phyloP scores from a whole-genome alignment of 2,797 vertebrate genomes.

The Urosaurus nigricauda region DNA sequence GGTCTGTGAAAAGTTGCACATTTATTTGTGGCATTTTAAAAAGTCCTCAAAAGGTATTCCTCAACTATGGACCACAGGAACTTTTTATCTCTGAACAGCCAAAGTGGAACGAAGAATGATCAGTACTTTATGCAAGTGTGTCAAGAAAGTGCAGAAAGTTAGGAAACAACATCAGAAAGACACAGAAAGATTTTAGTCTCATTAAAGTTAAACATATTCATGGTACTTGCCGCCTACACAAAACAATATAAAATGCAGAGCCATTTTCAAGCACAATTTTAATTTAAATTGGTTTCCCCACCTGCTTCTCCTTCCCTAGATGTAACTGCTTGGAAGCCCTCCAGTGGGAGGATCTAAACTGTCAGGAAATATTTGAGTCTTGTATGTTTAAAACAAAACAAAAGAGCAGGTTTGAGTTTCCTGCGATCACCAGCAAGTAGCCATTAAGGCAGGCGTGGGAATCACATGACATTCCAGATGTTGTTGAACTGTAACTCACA shows the following conservation, averaged over 20 bases:
- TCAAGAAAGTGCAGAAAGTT: conserved; percentile 10
- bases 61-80: neutral
- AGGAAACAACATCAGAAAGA: conserved; percentile 5
- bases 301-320: conserved; percentile 28
- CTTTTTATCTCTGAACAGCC: neutral
- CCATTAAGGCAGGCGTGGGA: neutral
- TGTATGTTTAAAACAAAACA: neutral
- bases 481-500: too few species aligned
- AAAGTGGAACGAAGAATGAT: neutral
- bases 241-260: conserved; percentile 8
- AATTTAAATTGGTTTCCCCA: conserved; percentile 23
- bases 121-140: neutral
- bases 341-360: neutral
- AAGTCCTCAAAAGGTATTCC: neutral
- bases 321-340: neutral
- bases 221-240: neutral
- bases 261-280: conserved; percentile 23
- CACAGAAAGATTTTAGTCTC: conserved; percentile 11
- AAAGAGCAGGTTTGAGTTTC: neutral
- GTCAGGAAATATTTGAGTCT: conserved; percentile 24
- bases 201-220: conserved; percentile 32
- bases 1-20: neutral
- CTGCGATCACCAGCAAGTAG: conserved; percentile 19
- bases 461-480: too few species aligned
- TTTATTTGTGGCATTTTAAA: neutral